phyloP scores from a whole-genome alignment of 2,888 invertebrate genomes.

The Callyntrura guangdongensis region DNA sequence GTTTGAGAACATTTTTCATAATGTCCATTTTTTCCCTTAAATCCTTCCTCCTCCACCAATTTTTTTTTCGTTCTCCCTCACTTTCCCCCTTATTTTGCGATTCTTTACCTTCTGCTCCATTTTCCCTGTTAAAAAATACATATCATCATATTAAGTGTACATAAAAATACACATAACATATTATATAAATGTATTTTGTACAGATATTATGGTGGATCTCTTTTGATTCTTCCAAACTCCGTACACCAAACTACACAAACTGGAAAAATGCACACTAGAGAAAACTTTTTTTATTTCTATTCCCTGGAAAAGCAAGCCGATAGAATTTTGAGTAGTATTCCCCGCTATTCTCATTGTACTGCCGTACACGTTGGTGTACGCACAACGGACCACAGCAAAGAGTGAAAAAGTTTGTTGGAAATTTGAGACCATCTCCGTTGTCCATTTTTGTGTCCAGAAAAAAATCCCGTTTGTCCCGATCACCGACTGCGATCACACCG shows the following conservation, averaged over 20 bases:
- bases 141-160: slow-evolving; percentile 59
- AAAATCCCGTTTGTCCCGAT: neutral
- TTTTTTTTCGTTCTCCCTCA: neutral
- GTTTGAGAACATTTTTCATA: slow-evolving; percentile 84
- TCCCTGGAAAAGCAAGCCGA: neutral
- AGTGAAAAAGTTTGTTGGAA: slow-evolving; percentile 22
- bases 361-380: no score
- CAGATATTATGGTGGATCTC: slow-evolving; percentile 22
- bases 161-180: slow-evolving; percentile 17
- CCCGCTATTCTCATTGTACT: slow-evolving; percentile 13
- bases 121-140: slow-evolving; percentile 61
- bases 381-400: no score
- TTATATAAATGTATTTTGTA: neutral
- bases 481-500: neutral
- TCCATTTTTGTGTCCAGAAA: slow-evolving; percentile 24
- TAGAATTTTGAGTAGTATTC: neutral
- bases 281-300: slow-evolving; percentile 38
- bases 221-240: slow-evolving; percentile 45
- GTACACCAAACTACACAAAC: no score
- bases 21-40: slow-evolving; percentile 81
- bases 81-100: slow-evolving; percentile 35
- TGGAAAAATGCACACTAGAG: slow-evolving; percentile 36
- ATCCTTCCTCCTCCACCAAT: slow-evolving; percentile 77
- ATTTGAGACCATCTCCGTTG: neutral
- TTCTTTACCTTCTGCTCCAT: slow-evolving; percentile 70